Conservation (phyloP, 1,140 invertebrate genomes). For the Pachypsylla venusta region DNA sequence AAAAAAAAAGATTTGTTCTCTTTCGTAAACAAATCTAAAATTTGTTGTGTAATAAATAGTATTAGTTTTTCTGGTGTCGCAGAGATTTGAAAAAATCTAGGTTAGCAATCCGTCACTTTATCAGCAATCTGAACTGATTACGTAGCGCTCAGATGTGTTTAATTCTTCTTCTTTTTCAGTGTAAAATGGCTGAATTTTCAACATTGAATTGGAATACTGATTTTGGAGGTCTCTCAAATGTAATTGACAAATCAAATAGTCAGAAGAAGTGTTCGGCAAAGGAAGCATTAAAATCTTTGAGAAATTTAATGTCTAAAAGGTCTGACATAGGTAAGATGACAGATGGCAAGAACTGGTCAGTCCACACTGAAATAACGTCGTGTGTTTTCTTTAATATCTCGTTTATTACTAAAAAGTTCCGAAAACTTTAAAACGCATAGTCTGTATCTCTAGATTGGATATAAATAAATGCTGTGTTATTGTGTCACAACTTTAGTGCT, state of each 20-base stretch:
- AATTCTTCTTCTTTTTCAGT: no score
- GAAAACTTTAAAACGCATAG: neutral
- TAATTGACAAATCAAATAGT: neutral
- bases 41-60: no score
- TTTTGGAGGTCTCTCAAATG: neutral
- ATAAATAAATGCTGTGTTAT: neutral
- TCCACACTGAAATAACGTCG: no score
- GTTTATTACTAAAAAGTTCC: neutral
- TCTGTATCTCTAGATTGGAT: neutral
- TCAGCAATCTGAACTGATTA: no score
- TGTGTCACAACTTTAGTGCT: neutral
- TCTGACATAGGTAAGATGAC: neutral
- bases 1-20: no score
- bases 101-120: no score
- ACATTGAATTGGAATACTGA: neutral
- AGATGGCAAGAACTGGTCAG: no score
- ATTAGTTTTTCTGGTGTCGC: no score
- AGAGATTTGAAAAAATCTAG: no score
- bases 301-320: slow-evolving; percentile 5
- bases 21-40: no score
- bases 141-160: no score
- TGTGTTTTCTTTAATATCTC: no score
- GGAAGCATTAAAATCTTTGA: neutral
- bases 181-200: neutral
- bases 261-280: neutral